Evolutionary conservation across 2,113 vertebrate species (phyloP).

Genomic region (Hipposideros armiger): DNA sequence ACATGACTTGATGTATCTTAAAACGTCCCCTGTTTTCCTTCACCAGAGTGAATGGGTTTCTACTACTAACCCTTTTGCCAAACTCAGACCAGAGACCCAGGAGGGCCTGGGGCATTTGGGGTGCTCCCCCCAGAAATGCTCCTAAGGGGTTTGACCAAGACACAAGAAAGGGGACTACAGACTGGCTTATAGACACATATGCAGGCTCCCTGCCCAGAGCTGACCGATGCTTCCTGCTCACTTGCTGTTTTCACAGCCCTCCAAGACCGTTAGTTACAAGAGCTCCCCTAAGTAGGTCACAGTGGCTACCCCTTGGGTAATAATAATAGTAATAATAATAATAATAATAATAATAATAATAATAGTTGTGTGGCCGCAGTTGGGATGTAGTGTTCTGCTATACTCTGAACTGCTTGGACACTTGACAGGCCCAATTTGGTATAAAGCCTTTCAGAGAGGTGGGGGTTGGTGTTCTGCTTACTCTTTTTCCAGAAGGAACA

Average conservation of each 20-base stretch:
- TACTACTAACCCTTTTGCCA: neutral
- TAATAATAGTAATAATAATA: neutral
- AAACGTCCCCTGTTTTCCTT: neutral
- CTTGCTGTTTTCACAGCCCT: neutral
- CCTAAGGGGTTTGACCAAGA: neutral
- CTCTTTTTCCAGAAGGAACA: neutral
- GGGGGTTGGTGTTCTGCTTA: neutral
- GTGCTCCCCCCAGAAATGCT: neutral
- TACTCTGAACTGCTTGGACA: slow-evolving; percentile 6
- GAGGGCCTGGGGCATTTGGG: neutral
- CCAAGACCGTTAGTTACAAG: neutral
- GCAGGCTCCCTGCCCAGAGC: neutral
- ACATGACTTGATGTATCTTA: accelerated
- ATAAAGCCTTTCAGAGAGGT: neutral
- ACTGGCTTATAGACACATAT: too few relatives aligned
- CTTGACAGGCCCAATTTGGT: neutral
- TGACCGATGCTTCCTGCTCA: neutral
- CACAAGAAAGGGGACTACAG: neutral
- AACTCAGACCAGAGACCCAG: neutral
- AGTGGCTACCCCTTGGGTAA: neutral
- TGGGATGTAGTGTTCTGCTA: neutral
- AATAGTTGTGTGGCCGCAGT: neutral
- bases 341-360: neutral
- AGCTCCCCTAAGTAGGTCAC: slow-evolving; percentile 32
- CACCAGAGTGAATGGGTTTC: neutral